Base-by-base conservation (phyloP, 2,797 vertebrate genomes). In the Arvicola amphibius region DNA sequence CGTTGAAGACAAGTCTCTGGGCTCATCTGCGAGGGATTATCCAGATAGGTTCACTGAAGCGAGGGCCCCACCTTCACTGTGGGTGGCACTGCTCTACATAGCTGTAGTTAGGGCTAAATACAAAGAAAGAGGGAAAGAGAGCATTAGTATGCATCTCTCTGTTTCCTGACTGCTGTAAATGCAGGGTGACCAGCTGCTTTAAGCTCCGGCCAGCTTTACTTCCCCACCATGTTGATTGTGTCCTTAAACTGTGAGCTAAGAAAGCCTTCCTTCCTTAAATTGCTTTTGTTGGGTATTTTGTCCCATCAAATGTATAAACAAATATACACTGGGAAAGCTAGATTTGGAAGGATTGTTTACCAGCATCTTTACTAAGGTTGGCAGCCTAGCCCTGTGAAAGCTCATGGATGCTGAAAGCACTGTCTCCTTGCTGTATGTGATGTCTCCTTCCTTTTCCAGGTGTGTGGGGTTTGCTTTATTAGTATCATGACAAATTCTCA, bases 401-500 rank as follows among this genome's bases (percentile, higher is more conserved):
- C 78, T 92, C 37, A 8, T 25, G 37, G 76, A 12, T 85, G 2
- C 21, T 51, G 34, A 7, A 14, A 83, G 34, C 48, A 88, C 2
- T 16, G 6, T 63, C 29, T 96, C n/a, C 56, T 59, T 25, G 5
- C 9, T 67, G 25, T 37, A 9, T 56, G 27, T 10, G 4, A 5
- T 5, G 14, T 69, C 34, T 46, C 40, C 48, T 90, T 84, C 19
- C 5, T 13, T 96, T 96, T 83, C 51, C 11, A 3, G 3, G 34
- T 3, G 67, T 3, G 14, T 1, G 1, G n/a, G 34, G 7, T 95
- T 92, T 93, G 8, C 61, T 91, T 16, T 92, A 5, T 80, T 77
- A 67, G n/a, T 3, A 48, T 92, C 51, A 84, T 84, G 53, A 19
- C 37, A 96, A 59, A 74, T 83, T 94, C 69, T 96, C 32, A 56